Evolutionary conservation across 2,888 invertebrate genomes (phyloP).

Genomic region (Drosophila conformis): DNA sequence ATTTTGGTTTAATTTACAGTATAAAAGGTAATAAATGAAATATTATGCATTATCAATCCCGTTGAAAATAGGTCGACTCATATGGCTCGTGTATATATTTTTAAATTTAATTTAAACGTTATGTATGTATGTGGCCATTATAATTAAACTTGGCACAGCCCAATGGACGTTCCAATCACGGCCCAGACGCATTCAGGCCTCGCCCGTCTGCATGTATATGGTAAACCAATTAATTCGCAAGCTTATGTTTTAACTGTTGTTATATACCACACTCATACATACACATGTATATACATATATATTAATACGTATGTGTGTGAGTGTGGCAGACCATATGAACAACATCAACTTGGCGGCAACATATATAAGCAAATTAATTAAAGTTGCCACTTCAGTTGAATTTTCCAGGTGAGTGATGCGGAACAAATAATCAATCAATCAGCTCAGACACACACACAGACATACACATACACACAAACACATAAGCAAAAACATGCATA

Average conservation of each 20-base stretch:
- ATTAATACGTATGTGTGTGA: background rate
- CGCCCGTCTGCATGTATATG: conserved; percentile 24
- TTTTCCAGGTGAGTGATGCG: conserved; percentile 85
- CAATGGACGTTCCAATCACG: conserved; percentile 29
- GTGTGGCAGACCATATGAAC: conserved; percentile 37
- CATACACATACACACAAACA: background rate
- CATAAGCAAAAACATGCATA: conserved; percentile 39
- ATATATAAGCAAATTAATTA: conserved; percentile 81
- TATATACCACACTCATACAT: conserved; percentile 15
- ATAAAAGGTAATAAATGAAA: background rate
- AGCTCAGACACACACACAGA: conserved; percentile 61
- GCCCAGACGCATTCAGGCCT: conserved; percentile 45
- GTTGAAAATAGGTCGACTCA: background rate
- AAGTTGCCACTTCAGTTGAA: conserved; percentile 84
- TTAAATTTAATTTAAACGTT: conserved; percentile 36
- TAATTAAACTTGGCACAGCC: conserved; percentile 49
- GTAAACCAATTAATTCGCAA: conserved; percentile 60
- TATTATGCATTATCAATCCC: background rate
- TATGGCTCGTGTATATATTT: background rate
- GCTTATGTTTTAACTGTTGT: conserved; percentile 55
- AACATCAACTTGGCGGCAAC: conserved; percentile 46
- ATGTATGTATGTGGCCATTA: conserved; percentile 15
- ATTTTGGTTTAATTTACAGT: background rate
- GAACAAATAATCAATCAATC: conserved; percentile 85
- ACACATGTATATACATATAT: conserved; percentile 18